Evolutionary conservation across 2,113 vertebrate species (phyloP).

Genomic region (Melozone crissalis): DNA sequence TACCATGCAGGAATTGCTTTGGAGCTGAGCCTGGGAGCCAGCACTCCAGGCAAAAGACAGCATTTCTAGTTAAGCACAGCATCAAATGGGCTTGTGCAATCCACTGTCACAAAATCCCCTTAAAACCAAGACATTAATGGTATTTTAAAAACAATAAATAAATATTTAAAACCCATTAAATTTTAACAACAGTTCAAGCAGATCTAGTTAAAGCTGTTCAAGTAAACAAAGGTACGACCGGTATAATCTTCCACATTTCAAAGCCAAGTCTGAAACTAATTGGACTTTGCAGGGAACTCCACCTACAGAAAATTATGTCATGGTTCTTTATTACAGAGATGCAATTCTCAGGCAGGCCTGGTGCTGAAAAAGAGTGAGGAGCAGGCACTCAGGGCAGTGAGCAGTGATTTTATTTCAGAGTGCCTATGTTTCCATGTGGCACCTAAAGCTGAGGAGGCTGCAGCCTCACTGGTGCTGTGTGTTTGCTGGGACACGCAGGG

Average conservation of each 20-base stretch:
- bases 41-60: neutral
- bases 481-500: neutral
- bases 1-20: accelerated
- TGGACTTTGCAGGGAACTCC: neutral
- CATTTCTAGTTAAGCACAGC: neutral
- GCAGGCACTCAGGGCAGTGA: neutral
- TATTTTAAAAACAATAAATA: conserved; percentile 25
- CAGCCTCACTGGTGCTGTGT: accelerated
- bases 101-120: neutral
- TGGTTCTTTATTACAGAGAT: neutral
- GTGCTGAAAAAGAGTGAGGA: neutral
- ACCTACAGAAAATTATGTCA: neutral
- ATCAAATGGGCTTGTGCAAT: neutral
- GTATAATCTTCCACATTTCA: conserved; percentile 15
- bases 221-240: neutral
- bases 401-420: neutral
- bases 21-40: neutral
- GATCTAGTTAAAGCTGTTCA: neutral
- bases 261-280: neutral
- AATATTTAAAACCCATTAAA: neutral
- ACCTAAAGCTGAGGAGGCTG: neutral
- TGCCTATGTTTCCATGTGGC: neutral
- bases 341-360: neutral
- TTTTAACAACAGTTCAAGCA: conserved; percentile 1
- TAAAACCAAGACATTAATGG: neutral